Conservation (phyloP, 2,888 invertebrate species). For the Coelinius sp. region DNA sequence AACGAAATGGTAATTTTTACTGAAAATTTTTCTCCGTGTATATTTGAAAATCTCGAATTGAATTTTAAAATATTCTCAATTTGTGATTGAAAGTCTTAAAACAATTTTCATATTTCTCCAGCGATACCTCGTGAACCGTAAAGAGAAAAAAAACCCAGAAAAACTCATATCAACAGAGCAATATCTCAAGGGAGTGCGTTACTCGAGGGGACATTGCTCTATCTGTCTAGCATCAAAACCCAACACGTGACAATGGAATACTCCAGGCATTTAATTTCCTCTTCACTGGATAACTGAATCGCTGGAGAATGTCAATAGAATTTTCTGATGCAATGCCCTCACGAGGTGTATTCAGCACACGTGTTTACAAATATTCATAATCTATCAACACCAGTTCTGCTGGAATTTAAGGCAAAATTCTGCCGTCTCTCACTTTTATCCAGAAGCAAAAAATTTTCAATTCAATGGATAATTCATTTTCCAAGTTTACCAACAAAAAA, state of each 20-base stretch:
- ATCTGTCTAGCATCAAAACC: slow-evolving; percentile 13
- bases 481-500: no score
- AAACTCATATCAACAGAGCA: neutral
- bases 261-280: slow-evolving; percentile 36
- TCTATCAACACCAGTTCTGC: no score
- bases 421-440: neutral
- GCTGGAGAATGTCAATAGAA: slow-evolving; percentile 15
- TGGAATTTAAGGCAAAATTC: neutral
- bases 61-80: no score
- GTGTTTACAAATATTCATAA: neutral
- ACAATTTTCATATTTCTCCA: slow-evolving; percentile 12
- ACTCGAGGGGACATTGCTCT: neutral
- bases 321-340: slow-evolving; percentile 25
- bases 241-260: slow-evolving; percentile 20
- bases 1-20: no score
- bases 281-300: neutral
- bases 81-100: no score
- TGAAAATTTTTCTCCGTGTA: no score
- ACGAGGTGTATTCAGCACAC: neutral
- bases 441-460: neutral
- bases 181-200: neutral
- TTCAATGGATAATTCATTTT: no score
- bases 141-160: neutral
- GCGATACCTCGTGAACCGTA: neutral
- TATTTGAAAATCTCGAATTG: no score